Evolutionary conservation across 92 coral and sea anemone genomes (phyloP).

Genomic region (Siderastrea siderea): DNA sequence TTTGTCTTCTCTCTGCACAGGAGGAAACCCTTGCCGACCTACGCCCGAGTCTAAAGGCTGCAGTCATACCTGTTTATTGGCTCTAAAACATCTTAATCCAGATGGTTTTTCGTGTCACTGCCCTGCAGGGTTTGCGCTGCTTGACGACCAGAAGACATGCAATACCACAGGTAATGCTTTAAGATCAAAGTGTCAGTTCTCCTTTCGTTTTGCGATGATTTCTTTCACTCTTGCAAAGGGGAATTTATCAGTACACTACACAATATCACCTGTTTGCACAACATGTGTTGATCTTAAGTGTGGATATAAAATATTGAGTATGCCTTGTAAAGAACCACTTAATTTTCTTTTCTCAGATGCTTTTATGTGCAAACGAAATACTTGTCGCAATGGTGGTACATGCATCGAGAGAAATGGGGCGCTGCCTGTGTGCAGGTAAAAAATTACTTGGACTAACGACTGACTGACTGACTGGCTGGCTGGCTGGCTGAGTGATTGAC

Average conservation of each 20-base stretch:
- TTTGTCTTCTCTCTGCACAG: constrained; percentile 22
- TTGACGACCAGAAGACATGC: constrained; percentile 82
- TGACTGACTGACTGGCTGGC: neutral
- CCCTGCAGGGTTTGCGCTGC: constrained; percentile 62
- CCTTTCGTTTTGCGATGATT: neutral
- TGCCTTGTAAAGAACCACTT: neutral
- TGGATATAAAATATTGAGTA: neutral
- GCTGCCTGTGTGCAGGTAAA: constrained; percentile 23
- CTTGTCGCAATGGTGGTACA: constrained; percentile 34
- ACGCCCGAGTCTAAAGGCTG: constrained; percentile 62
- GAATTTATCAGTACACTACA: neutral
- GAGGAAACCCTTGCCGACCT: constrained; percentile 61
- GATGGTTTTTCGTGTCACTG: constrained; percentile 84
- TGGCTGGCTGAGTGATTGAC: neutral
- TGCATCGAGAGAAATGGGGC: neutral
- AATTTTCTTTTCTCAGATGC: neutral
- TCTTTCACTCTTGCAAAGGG: neutral
- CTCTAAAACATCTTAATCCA: constrained; percentile 56
- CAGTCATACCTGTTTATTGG: constrained; percentile 90
- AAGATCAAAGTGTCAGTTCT: neutral
- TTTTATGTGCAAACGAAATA: constrained; percentile 4
- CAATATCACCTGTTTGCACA: neutral
- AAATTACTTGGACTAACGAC: neutral
- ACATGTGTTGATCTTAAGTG: neutral
- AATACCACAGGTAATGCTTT: constrained; percentile 81